Evolutionary conservation across 2,797 vertebrate genomes (phyloP).

Genomic region (Lacerta bilineata): DNA sequence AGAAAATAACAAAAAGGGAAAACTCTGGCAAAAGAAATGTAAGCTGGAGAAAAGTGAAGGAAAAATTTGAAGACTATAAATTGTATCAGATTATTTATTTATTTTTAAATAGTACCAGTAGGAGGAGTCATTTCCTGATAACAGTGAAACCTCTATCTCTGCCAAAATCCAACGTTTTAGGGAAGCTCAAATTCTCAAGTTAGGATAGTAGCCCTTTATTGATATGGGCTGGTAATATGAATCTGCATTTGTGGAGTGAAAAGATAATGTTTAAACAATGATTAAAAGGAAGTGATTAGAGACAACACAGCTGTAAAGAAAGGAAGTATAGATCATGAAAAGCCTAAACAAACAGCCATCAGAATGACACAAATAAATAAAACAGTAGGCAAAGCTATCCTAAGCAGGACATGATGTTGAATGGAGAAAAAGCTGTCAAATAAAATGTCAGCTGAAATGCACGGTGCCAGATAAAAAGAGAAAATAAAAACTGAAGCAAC

Average conservation of each 20-base stretch:
- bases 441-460: conserved; percentile 27
- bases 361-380: conserved; percentile 20
- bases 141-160: background rate
- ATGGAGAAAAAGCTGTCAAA: conserved; percentile 19
- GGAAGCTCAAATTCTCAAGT: background rate
- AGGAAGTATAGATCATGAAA: conserved; percentile 11
- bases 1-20: background rate
- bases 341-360: background rate
- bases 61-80: background rate
- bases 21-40: background rate
- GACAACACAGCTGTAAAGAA: background rate
- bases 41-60: background rate
- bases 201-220: background rate
- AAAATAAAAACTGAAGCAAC: conserved; percentile 12
- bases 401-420: background rate
- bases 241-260: conserved; percentile 1
- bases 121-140: background rate
- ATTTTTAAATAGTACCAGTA: too few species aligned
- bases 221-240: background rate
- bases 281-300: conserved; percentile 8
- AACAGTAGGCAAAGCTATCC: conserved; percentile 13
- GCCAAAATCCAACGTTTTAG: conserved; percentile 1
- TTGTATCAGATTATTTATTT: background rate
- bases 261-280: conserved; percentile 15
- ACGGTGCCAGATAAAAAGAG: conserved; percentile 4